Base-by-base conservation (phyloP, 2,797 vertebrate species). In the Gymnocypris eckloni region DNA sequence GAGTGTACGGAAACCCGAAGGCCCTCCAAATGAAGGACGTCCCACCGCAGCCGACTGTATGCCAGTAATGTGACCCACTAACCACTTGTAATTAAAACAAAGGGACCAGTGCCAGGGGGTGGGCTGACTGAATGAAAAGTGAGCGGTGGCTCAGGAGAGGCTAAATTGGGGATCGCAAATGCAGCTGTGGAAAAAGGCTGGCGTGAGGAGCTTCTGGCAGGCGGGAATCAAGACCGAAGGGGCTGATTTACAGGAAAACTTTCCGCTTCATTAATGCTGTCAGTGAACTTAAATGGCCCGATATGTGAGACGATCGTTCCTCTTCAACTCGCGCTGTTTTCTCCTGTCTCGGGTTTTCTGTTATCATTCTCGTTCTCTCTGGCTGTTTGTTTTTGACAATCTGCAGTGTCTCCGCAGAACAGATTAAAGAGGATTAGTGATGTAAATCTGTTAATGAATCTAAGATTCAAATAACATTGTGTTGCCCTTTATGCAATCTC, bases 381-480 rank as follows among this genome's bases (percentile, higher is more conserved):
- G 52, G 81, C 25, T 90, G 88, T 86, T 89, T 90, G 82, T 79
- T 86, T 82, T 85, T 73, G 73, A 64, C 71, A 64, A 61, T 78
- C 71, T 52, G 72, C 78, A 28, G 61, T 52, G 25, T 83, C 70
- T 78, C 75, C 56, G 10, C 64, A 79, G 72, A 81, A 83, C 79
- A 85, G 86, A 90, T 90, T 88, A 90, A 61, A n/a, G 61, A 37
- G 85, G 88, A 90, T 90, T 90, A 89, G 72, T 45, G 28, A 70
- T 77, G 76, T 88, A 88, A 86, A 90, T 88, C 88, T 86, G 56
- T 75, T 89, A 84, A 88, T 84, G 79, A 87, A 90, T 84, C 84
- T 76, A 81, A 82, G 78, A 64, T 80, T 61, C 79, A 77, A 78
- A 81, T 86, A 86, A 80, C 87, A 86, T 81, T 67, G 75, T 85